A percentile compares a stretch with the other conserved stretches of the same genome.
These are phyloP conservation scores for Drosophila burlai DNA, from an alignment of 1,140 invertebrate species.

Conservation along the genomic window DNA sequence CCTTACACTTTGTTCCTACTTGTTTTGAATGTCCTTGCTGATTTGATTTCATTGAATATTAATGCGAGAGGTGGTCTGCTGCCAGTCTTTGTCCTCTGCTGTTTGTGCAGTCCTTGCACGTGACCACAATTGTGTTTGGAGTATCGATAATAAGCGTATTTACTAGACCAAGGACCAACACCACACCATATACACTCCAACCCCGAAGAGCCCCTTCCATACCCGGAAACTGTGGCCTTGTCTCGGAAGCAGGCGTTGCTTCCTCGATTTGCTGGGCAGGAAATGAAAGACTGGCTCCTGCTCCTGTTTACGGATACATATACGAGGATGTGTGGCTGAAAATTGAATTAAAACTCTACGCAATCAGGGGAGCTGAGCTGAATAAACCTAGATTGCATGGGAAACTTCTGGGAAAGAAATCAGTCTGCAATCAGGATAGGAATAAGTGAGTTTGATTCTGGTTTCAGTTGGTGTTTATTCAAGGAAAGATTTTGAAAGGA, in stretches of 20 bases:
- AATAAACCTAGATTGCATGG: slow-evolving; percentile 53
- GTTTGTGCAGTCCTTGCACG: slow-evolving; percentile 60
- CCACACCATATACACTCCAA: slow-evolving; percentile 5
- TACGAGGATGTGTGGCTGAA: slow-evolving; percentile 33
- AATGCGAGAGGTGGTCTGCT: slow-evolving; percentile 65
- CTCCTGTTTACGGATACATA: neutral
- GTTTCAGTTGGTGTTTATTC: neutral
- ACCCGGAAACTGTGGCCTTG: slow-evolving; percentile 72
- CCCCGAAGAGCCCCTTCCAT: slow-evolving; percentile 15
- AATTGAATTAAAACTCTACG: slow-evolving; percentile 77
- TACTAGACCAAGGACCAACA: slow-evolving; percentile 40
- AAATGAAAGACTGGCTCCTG: slow-evolving; percentile 60
- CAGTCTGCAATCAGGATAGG: slow-evolving; percentile 15
- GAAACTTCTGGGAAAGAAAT: slow-evolving; percentile 21
- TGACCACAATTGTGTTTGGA: slow-evolving; percentile 85
- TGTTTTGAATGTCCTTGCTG: slow-evolving; percentile 65
- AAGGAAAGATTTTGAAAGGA: neutral
- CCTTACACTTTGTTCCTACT: neutral
- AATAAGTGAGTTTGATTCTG: slow-evolving; percentile 4
- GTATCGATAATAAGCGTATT: slow-evolving; percentile 85
- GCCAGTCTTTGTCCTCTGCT: slow-evolving; percentile 26
- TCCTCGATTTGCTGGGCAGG: slow-evolving; percentile 48
- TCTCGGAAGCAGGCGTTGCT: slow-evolving; percentile 72
- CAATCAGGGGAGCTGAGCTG: slow-evolving; percentile 54
- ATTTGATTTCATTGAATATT: slow-evolving; percentile 81